Percentiles rank a stretch among this genome's conserved stretches.
These are phyloP conservation scores for Microvelia longipes DNA, from an alignment of 1,140 invertebrate species.

Conservation along the genomic window DNA sequence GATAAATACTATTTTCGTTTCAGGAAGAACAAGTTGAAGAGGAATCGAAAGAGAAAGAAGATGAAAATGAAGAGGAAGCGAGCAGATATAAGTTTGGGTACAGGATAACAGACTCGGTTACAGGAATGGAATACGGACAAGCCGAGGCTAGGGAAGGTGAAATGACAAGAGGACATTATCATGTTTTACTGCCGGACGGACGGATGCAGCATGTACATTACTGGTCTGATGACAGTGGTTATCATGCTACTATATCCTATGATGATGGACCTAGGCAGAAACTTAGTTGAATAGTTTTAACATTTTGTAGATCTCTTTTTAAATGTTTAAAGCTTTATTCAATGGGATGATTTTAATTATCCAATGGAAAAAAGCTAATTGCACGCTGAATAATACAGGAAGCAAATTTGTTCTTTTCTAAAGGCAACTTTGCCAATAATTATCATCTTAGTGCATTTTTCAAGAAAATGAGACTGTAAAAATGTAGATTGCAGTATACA, in stretches of 20 bases:
- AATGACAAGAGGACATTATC: conserved; percentile 51
- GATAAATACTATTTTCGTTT: too few relatives aligned
- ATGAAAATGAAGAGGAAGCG: conserved; percentile 35
- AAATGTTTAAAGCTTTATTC: background rate
- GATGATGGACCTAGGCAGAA: conserved; percentile 21
- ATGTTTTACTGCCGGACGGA: conserved; percentile 61
- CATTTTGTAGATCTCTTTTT: too few relatives aligned
- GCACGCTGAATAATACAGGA: too few relatives aligned
- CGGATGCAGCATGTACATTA: conserved; percentile 59
- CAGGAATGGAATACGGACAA: conserved; percentile 56
- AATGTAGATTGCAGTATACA: too few relatives aligned
- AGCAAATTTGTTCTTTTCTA: too few relatives aligned
- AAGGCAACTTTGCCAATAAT: too few relatives aligned
- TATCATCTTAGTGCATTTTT: too few relatives aligned
- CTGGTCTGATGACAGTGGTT: conserved; percentile 54
- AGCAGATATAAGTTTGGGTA: conserved; percentile 61
- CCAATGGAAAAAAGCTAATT: too few relatives aligned
- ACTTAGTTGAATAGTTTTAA: background rate
- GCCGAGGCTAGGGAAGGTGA: conserved; percentile 45
- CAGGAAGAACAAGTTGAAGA: background rate
- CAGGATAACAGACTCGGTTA: conserved; percentile 46
- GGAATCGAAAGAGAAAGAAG: background rate
- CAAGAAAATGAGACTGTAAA: too few relatives aligned
- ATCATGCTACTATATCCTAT: conserved; percentile 58
- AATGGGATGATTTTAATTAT: background rate